Evolutionary conservation across 1,140 invertebrate genomes (phyloP), one percentile per base, ranked within the genome.

Genomic region (Papilio aristodemus): DNA sequence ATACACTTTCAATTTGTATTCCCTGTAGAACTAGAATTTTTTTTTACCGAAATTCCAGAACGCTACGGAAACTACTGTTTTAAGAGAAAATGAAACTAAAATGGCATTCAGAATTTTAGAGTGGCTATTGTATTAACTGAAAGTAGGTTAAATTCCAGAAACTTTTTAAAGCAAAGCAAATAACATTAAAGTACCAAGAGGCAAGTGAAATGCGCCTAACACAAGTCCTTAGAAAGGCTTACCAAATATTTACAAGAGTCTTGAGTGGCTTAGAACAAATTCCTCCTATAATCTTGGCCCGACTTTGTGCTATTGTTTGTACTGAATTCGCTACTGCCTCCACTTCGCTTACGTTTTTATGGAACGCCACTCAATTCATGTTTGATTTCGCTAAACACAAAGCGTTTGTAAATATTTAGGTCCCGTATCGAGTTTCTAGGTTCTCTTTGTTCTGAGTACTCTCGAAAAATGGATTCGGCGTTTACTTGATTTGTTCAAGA

Each of bases 231-330:
- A 81, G 76, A 79, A 87, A 84, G 86, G 84, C 86, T 88, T 83
- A 81, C 72, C 84, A 90, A 91, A 91, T 89, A 91, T 91, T 91
- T 87, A 88, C 85, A 84, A 85, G 74, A 80, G 77, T 76, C 83
- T 87, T 78, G 80, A 91, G 86, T 90, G 84, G 81, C 86, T 91
- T 88, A 89, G 90, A 90, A 90, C 89, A 91, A 91, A 91, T 91
- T 90, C 86, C 27, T 83, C 76, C 81, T 80, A 86, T 88, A 88
- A 87, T 87, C 85, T 85, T 80, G 78, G 72, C 78, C 73, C 78
- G 78, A 82, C 80, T 83, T 86, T 85, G 76, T 84, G 75, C 76
- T 79, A 84, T 85, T 88, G 82, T 86, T 88, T 87, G 82, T 78
- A 80, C 72, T 78, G 78, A 83, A 86, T 87, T 83, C 66, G 84